Percentiles rank a stretch among this genome's conserved stretches.
Evolutionary conservation across 2,797 vertebrate genomes (phyloP).

Genomic region (Chiloscyllium punctatum): DNA sequence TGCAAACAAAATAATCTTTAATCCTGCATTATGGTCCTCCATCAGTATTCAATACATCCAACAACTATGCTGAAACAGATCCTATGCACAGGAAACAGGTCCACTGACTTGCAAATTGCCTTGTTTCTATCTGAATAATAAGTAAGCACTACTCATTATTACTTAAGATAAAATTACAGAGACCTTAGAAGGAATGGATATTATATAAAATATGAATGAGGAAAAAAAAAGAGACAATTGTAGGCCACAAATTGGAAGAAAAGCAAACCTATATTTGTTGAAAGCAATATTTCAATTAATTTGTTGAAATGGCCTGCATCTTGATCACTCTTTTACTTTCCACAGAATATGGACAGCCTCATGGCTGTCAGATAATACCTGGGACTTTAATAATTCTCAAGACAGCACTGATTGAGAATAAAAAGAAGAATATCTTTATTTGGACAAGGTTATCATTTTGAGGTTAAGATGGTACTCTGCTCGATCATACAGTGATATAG

Average conservation of each 20-base stretch:
- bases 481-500: background rate
- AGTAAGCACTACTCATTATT: background rate
- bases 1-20: background rate
- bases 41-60: background rate
- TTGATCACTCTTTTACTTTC: background rate
- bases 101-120: background rate
- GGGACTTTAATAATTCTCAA: background rate
- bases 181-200: background rate
- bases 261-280: background rate
- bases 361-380: background rate
- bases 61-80: background rate
- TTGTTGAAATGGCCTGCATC: background rate
- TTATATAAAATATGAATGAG: background rate
- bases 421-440: background rate
- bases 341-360: background rate
- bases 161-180: background rate
- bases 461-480: background rate
- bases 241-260: background rate
- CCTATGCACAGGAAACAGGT: background rate
- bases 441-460: background rate
- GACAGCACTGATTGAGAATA: background rate
- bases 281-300: background rate
- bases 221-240: background rate
- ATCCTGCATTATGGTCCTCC: background rate
- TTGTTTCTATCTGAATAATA: background rate